Base-by-base conservation (phyloP, 2,888 invertebrate genomes). In the Drosophila diplacantha region DNA sequence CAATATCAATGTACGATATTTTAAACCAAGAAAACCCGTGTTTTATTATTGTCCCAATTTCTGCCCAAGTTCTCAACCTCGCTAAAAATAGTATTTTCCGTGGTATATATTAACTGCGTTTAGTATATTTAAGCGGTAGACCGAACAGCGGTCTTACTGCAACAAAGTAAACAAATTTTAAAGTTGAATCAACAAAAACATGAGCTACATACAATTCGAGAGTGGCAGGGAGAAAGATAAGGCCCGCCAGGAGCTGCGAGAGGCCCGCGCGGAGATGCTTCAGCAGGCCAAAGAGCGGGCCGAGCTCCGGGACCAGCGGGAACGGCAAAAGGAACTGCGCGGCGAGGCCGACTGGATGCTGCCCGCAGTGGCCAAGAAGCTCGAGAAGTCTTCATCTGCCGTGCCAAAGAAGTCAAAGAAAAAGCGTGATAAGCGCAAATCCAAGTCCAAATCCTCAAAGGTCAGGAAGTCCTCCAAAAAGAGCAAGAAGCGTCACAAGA, bases 171-270 rank as follows among this genome's bases (percentile, higher is more conserved):
- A 54, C 54, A 54, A 31, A n/a, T 46, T 46, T 20, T 14, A 14
- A 46, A 20, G 31, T 5, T 18, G 7, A 26, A 34, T 34, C 20
- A 54, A 22, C 2, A 32, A 14, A 31, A 34, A 35, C 6, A 87
- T 87, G 87, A 86, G 81, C 63, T 86, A 69, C 58, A 84, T 87
- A 62, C 74, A 87, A 66, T 87, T 86, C 60, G 87, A 87, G 70
- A 86, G 85, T 69, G 85, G 72, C 3, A 69, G 75, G 8, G 87
- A 85, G 24, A 87, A 86, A 50, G 85, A 86, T 11, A 81, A 73
- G 56, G 81, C 81, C 1, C 75, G 86, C 0, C 68, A 85, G 52
- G 83, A 87, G n/a, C 58, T 88, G 6, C 62, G 83, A 0, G 81
- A 83, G 51, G 87, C 81, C 0, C 76, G 86, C 9, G 82, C 84